Base-by-base conservation (phyloP, 2,888 invertebrate species). In the Palloptera scutellata region DNA sequence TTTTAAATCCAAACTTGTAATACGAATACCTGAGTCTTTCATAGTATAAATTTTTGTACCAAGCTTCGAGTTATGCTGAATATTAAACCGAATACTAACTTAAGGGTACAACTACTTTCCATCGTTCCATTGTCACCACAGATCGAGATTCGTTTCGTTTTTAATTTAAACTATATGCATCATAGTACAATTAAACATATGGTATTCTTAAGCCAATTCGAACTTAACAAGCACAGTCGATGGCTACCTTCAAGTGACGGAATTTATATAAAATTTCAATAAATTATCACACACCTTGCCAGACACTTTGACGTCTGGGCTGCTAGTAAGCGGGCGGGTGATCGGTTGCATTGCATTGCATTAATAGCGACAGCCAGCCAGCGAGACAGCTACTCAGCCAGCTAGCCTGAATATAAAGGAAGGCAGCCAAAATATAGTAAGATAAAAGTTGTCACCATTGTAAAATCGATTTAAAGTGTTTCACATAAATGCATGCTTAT, bases 401-500 rank as follows among this genome's bases (percentile, higher is more conserved):
- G 6, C 42, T 45, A 13, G n/a, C n/a, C n/a, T n/a, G n/a, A 45
- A 52, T 15, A 19, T 48, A 48, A 48, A 53, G 11, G 53, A 15
- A 53, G 11, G 17, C 6, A 12, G 19, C 8, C 15, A 9, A 17
- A 53, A n/a, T n/a, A n/a, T n/a, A n/a, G 53, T 53, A 19, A 48
- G 15, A 20, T 15, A 43, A 51, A 51, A 48, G 20, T 48, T 61
- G 61, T 61, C 48, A 61, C 61, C 10, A n/a, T 51, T 43, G 45
- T 51, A 45, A 51, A 61, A 51, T 11, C 61, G 30, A 61, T 61
- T 61, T 51, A 51, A 61, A 61, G 48, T 59, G 20, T 15, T 19
- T 11, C 73, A 74, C 70, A 71, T 68, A 63, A 73, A 70, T 68
- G 62, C 64, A 43, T 72, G 64, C 69, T 68, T 71, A 69, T 74